Conservation (phyloP, 2,888 invertebrate species). For the Hofmannophila pseudospretella region DNA sequence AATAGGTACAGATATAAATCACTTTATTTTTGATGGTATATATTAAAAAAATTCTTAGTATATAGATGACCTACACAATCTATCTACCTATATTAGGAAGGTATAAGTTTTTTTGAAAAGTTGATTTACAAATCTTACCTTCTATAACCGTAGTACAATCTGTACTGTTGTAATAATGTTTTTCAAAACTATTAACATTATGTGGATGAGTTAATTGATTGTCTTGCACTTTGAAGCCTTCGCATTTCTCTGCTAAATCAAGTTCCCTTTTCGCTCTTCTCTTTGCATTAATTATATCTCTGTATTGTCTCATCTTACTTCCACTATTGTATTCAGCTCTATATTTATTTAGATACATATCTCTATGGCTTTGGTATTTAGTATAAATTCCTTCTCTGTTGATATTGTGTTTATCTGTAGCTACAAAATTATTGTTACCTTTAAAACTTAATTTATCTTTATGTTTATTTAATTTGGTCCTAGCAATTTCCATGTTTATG, state of each 20-base stretch:
- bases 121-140: too few species aligned
- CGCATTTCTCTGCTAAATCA: conserved; percentile 28
- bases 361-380: not conserved
- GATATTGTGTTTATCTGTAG: conserved; percentile 8
- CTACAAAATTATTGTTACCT: not conserved
- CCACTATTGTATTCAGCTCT: not conserved
- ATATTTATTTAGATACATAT: not conserved
- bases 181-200: conserved; percentile 25
- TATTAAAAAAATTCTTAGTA: too few species aligned
- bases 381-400: conserved; percentile 13
- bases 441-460: not conserved
- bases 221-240: conserved; percentile 28
- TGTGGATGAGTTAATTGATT: conserved; percentile 46
- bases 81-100: too few species aligned
- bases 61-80: too few species aligned
- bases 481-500: not conserved
- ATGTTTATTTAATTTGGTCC: conserved; percentile 10
- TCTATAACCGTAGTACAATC: conserved; percentile 51
- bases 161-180: conserved; percentile 42
- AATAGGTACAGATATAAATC: too few species aligned
- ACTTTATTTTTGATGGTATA: too few species aligned
- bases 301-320: conserved; percentile 9
- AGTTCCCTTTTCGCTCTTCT: conserved; percentile 37
- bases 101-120: too few species aligned
- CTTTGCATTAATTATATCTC: conserved; percentile 13